Evolutionary conservation across 2,888 invertebrate genomes (phyloP), one percentile per base, ranked within the genome.

Genomic region (Gymnoscelis rufifasciata): DNA sequence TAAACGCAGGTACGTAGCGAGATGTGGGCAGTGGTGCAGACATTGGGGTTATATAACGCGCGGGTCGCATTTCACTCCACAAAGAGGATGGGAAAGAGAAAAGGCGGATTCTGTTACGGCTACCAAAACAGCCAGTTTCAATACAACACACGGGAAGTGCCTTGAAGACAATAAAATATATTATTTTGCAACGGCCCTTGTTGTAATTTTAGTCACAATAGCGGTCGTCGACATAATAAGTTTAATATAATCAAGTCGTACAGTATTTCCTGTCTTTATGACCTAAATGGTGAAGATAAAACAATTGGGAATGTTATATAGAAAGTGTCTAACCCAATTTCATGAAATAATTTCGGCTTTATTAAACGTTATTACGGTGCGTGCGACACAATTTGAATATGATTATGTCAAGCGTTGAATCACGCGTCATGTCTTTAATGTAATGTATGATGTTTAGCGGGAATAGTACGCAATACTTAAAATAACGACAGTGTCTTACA

Each of bases 21-120:
- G 46, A 38, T 23, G 52, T 24, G 47, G 35, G 47, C 53, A 41
- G 51, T 48, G 43, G 44, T 47, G 52, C 56, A 44, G 35, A 39
- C 28, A 48, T 23, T 40, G 36, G 46, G 42, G 47, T 57, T 54
- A 52, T 45, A 41, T 53, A 52, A 57, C 49, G 19, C 27, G 40
- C 4, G 36, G 31, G 51, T 52, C 52, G 31, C 49, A 54, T 57
- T 52, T 49, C 57, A 48, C 47, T 45, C 35, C 43, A 47, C 47
- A 49, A 45, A 47, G 47, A 57, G 51, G 52, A 49, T 50, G 51
- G 52, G 54, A 49, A 51, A 51, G 43, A 51, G 52, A 54, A 54
- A 51, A 47, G 47, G 37, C 38, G 35, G 36, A 49, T 57, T 44
- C 39, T 41, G 47, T 56, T 52, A 52, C 46, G 31, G 36, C 31